Conservation (phyloP, 2,113 vertebrate genomes). For the Aptenodytes patagonicus region DNA sequence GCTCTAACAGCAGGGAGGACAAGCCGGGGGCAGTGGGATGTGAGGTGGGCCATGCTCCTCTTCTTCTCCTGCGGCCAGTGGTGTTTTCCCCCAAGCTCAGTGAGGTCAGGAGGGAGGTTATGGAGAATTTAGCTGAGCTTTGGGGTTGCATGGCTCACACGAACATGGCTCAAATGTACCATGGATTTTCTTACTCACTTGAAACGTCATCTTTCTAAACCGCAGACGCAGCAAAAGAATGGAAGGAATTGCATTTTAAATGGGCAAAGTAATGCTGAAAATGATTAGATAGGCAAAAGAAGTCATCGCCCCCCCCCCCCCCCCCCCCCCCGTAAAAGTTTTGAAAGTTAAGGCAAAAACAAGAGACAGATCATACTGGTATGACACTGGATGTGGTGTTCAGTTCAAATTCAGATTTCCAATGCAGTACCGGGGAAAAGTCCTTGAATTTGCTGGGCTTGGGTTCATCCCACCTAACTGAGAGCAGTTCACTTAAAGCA, state of each 20-base stretch:
- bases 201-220: neutral
- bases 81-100: neutral
- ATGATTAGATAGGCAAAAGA: neutral
- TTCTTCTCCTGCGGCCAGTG: fast-evolving
- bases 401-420: neutral
- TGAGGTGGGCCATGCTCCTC: neutral
- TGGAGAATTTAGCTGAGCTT: neutral
- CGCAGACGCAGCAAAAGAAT: neutral
- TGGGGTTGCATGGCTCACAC: neutral
- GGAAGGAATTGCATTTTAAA: neutral
- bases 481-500: fast-evolving
- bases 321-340: fast-evolving
- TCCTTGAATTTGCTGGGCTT: neutral
- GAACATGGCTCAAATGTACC: neutral
- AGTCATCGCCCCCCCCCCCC: neutral
- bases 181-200: neutral
- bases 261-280: neutral
- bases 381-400: neutral
- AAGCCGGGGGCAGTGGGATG: fast-evolving
- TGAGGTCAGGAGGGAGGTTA: neutral
- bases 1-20: neutral
- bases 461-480: neutral
- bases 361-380: neutral
- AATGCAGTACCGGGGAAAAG: neutral
- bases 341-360: neutral